phyloP scores from a whole-genome alignment of 2,888 invertebrate species.

The Trichacis sp. region DNA sequence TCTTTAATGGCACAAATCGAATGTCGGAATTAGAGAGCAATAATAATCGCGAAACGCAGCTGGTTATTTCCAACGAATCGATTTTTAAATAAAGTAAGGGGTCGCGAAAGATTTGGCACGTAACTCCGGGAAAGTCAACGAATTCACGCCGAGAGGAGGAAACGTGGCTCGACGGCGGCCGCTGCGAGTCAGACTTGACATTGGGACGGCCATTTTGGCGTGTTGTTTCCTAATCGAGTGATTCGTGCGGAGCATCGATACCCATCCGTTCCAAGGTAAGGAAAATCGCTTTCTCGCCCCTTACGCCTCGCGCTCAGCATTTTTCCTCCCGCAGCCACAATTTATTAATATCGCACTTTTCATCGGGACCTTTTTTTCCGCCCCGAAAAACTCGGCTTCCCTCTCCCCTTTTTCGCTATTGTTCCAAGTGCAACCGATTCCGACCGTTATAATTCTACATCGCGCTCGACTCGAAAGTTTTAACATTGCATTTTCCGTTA shows the following conservation, averaged over 20 bases:
- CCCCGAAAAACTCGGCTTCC: neutral
- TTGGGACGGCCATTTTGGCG: slow-evolving; percentile 71
- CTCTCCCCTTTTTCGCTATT: too few relatives aligned
- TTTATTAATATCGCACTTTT: neutral
- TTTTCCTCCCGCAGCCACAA: neutral
- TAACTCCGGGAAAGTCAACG: slow-evolving; percentile 42
- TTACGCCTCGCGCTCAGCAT: neutral
- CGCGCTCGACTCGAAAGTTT: too few relatives aligned
- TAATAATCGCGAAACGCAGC: slow-evolving; percentile 51
- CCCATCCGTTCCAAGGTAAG: slow-evolving; percentile 64
- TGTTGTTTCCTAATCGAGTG: slow-evolving; percentile 63
- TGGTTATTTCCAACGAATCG: slow-evolving; percentile 57
- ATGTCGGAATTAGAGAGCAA: slow-evolving; percentile 49
- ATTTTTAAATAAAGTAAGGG: slow-evolving; percentile 45
- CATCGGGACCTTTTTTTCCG: neutral
- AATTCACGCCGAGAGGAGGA: slow-evolving; percentile 33
- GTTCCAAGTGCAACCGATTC: neutral
- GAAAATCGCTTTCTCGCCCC: slow-evolving; percentile 11
- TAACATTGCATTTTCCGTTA: too few relatives aligned
- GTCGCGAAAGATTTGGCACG: slow-evolving; percentile 24
- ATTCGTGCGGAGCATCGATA: slow-evolving; percentile 59
- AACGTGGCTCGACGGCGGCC: slow-evolving; percentile 45
- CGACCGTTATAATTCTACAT: neutral
- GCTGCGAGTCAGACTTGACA: slow-evolving; percentile 57
- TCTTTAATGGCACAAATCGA: slow-evolving; percentile 57